Percentiles rank a stretch among this genome's conserved stretches.
Conservation (phyloP, 2,113 vertebrate genomes). For the Eublepharis macularius region DNA sequence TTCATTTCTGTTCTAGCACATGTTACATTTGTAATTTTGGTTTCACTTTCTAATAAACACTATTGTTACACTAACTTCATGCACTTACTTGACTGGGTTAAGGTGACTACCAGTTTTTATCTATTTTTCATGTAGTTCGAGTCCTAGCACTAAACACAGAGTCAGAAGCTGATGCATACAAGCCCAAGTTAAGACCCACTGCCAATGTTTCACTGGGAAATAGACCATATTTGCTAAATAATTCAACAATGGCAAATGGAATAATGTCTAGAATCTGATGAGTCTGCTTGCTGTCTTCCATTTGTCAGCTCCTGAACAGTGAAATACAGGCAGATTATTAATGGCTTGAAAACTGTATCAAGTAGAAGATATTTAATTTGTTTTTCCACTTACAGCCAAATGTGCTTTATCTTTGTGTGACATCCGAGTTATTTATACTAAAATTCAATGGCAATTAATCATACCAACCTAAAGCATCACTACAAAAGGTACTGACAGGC, state of each 20-base stretch:
- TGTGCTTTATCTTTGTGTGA: constrained; percentile 9
- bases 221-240: neutral
- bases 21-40: neutral
- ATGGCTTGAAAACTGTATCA: constrained; percentile 21
- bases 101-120: neutral
- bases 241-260: constrained; percentile 20
- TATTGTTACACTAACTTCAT: neutral
- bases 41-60: neutral
- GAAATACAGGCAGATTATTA: constrained; percentile 19
- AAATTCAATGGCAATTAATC: constrained; percentile 25
- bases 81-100: neutral
- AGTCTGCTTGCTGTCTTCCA: constrained; percentile 20
- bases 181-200: constrained; percentile 1
- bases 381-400: constrained; percentile 19
- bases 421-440: constrained; percentile 15
- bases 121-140: neutral
- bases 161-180: neutral
- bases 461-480: neutral
- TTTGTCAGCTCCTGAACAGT: constrained; percentile 8
- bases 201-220: neutral
- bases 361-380: constrained; percentile 15
- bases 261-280: constrained; percentile 18
- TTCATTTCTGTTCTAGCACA: neutral
- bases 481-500: constrained; percentile 2
- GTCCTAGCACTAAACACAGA: neutral